Evolutionary conservation across 2,888 invertebrate genomes (phyloP).

Genomic region (Eurytoma adleriae): DNA sequence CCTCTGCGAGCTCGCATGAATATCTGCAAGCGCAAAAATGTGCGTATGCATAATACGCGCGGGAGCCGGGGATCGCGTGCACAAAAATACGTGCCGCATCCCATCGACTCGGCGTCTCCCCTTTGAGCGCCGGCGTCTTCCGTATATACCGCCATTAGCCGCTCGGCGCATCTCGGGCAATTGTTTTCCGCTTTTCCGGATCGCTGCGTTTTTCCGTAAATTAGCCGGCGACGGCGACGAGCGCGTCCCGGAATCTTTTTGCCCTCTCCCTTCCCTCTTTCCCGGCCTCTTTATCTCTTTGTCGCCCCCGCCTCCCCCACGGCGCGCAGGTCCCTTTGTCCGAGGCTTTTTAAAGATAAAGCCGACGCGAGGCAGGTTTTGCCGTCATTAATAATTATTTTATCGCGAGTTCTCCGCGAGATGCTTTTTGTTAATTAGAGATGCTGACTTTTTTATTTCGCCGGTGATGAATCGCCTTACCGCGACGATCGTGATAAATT

Average conservation of each 20-base stretch:
- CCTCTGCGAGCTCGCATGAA: constrained; percentile 38
- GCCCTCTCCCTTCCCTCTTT: constrained; percentile 35
- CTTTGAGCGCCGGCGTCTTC: neutral
- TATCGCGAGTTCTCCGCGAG: constrained; percentile 20
- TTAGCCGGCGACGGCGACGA: constrained; percentile 57
- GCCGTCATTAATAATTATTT: constrained; percentile 55
- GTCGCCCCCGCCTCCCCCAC: constrained; percentile 26
- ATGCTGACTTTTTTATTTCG: neutral
- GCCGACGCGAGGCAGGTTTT: constrained; percentile 31
- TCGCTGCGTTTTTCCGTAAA: constrained; percentile 60
- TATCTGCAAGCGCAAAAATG: neutral
- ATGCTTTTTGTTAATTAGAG: constrained; percentile 3
- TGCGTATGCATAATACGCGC: constrained; percentile 39
- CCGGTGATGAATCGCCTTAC: neutral
- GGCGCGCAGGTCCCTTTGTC: constrained; percentile 28
- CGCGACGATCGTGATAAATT: too few relatives aligned
- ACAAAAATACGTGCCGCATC: constrained; percentile 30
- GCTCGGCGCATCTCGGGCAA: constrained; percentile 52
- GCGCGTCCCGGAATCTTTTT: constrained; percentile 47
- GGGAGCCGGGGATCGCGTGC: constrained; percentile 9
- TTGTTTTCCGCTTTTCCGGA: constrained; percentile 61
- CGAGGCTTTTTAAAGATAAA: constrained; percentile 54
- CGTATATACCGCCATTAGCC: neutral
- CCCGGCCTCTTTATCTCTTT: constrained; percentile 40
- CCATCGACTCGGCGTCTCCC: neutral